Conservation (phyloP, 2,888 invertebrate genomes). For the Pseudoips prasinana region DNA sequence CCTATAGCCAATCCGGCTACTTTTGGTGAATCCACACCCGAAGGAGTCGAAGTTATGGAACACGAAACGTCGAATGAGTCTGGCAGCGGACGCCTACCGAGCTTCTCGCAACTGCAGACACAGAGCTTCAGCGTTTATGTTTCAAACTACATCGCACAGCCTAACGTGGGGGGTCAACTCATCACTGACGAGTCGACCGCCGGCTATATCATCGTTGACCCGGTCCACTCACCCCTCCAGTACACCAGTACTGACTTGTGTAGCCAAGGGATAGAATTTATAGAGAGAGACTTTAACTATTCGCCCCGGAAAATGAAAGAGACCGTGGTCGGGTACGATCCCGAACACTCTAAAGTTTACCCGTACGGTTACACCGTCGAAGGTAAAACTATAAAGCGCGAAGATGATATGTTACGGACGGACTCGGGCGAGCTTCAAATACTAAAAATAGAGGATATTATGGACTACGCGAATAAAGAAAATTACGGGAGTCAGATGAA, state of each 20-base stretch:
- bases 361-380: conserved; percentile 65
- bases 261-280: conserved; percentile 60
- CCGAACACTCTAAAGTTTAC: conserved; percentile 60
- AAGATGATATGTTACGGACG: conserved; percentile 51
- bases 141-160: conserved; percentile 81
- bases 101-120: conserved; percentile 85
- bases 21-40: conserved; percentile 87
- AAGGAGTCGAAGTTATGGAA: conserved; percentile 75
- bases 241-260: conserved; percentile 59
- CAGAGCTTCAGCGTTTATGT: conserved; percentile 81
- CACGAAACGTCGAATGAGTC: conserved; percentile 66
- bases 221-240: conserved; percentile 61
- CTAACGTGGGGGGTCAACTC: conserved; percentile 91
- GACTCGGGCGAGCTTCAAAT: conserved; percentile 65
- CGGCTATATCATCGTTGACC: conserved; percentile 72
- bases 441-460: conserved; percentile 72
- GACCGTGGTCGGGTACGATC: conserved; percentile 56
- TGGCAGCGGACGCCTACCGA: conserved; percentile 81
- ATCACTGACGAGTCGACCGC: conserved; percentile 78
- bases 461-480: conserved; percentile 79
- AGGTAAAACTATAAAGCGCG: conserved; percentile 70
- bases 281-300: conserved; percentile 64
- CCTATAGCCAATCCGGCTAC: conserved; percentile 89
- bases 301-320: conserved; percentile 62
- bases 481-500: conserved; percentile 74